Evolutionary conservation across 2,888 invertebrate genomes (phyloP), one percentile per base, ranked within the genome.

Genomic region (Mythimna pallens): DNA sequence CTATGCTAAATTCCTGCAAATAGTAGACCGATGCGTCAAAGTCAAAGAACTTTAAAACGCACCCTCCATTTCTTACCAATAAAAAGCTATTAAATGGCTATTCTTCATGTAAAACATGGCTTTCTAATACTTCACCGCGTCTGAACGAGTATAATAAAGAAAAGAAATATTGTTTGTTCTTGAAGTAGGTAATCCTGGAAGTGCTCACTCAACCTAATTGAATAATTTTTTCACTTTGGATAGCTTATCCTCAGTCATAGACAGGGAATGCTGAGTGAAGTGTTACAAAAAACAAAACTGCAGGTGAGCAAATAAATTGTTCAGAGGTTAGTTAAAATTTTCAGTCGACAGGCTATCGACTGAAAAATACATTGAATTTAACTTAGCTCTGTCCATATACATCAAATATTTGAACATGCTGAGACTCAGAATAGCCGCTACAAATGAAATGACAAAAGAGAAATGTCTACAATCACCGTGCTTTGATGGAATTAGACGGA

Each of bases 111-210:
- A 70, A 66, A 83, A 69, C 36, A 70, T 52, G 54, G 10, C 50
- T 59, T 68, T 69, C 58, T 61, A 65, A 74, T 65, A 69, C 65
- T 76, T 75, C 43, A 75, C 40, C 59, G 57, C 57, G 54, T 65
- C 63, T 77, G 30, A 72, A 64, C 25, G 67, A 81, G 84, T 62
- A 65, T 76, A 84, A 84, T 76, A 81, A 81, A 85, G 73, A 65
- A 54, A 78, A 82, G 40, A 82, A 83, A 81, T 85, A 81, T 82
- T 81, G 71, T 81, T 82, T 84, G 63, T 82, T 71, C 61, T 81
- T 84, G 55, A 82, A 62, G 85, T 62, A 65, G 76, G 70, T 81
- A 81, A 84, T 81, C 82, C 69, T 69, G 66, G 54, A 84, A 81
- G 81, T 82, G 77, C 68, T 65, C 71, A 81, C 81, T 81, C 72